A percentile compares a stretch with the other conserved stretches of the same genome.
Conservation (phyloP, 2,888 invertebrate species). For the Aphrophora alni region DNA sequence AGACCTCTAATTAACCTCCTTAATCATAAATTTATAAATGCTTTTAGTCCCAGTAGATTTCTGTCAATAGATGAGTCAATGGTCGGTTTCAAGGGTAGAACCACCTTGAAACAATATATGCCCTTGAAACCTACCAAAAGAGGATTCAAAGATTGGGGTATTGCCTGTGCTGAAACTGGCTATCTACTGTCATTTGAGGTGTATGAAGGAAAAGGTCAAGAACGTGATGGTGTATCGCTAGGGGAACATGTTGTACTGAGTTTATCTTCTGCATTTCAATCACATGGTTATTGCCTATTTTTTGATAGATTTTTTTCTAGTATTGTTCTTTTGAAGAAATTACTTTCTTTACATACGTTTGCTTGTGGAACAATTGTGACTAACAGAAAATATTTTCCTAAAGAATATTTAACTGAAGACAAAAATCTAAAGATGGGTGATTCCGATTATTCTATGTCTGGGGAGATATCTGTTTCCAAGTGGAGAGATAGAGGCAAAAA, state of each 20-base stretch:
- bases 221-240: background rate
- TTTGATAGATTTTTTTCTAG: background rate
- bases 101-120: conserved; percentile 47
- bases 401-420: too few species aligned
- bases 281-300: background rate
- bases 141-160: conserved; percentile 48
- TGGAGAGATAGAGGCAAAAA: background rate
- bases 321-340: background rate
- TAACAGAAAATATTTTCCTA: too few species aligned
- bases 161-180: conserved; percentile 43
- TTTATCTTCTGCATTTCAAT: background rate
- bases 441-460: background rate
- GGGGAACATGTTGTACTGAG: background rate
- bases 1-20: conserved; percentile 40
- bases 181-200: conserved; percentile 43
- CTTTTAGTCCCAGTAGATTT: conserved; percentile 37
- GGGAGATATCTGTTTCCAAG: background rate
- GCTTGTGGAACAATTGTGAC: background rate
- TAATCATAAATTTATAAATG: conserved; percentile 25
- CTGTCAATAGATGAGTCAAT: conserved; percentile 47
- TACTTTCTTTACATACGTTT: background rate
- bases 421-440: too few species aligned
- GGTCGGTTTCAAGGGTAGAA: conserved; percentile 48
- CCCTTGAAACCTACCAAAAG: conserved; percentile 47
- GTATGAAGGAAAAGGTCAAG: conserved; percentile 39